Conservation (phyloP, 2,797 vertebrate species). For the Cetoscarus ocellatus region DNA sequence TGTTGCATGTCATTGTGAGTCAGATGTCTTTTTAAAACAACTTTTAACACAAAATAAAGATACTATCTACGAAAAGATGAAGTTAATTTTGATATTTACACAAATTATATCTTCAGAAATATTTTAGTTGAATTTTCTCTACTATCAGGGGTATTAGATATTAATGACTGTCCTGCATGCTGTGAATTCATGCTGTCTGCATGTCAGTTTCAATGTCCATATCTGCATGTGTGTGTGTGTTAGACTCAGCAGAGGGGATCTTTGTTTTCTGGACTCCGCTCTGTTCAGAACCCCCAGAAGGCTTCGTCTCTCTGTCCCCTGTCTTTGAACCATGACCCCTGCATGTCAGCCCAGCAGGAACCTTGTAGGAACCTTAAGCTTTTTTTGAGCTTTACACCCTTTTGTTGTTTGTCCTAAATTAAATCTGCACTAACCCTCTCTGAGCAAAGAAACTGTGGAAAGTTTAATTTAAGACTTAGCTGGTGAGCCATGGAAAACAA, state of each 20-base stretch:
- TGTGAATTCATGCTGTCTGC: conserved; percentile 33
- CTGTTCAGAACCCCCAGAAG: conserved; percentile 70
- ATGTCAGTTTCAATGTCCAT: conserved; percentile 29
- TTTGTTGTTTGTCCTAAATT: not conserved
- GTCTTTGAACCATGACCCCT: conserved; percentile 69
- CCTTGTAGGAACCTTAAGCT: conserved; percentile 47
- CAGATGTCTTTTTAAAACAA: too few relatives aligned
- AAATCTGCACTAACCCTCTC: not conserved
- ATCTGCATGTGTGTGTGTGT: conserved; percentile 52
- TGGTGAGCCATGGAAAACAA: too few relatives aligned
- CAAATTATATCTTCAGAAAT: too few relatives aligned
- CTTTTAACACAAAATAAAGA: not conserved
- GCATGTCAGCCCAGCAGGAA: conserved; percentile 49
- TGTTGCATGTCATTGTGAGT: not conserved
- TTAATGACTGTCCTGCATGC: conserved; percentile 33
- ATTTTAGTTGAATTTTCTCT: not conserved
- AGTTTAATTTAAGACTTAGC: too few relatives aligned
- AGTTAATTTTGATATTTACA: too few relatives aligned
- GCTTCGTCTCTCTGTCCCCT: conserved; percentile 68
- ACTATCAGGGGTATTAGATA: not conserved
- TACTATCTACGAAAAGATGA: not conserved
- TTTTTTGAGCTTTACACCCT: conserved; percentile 5
- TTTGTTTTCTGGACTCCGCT: conserved; percentile 80
- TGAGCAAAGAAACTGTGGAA: not conserved
- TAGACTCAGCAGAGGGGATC: conserved; percentile 74